Evolutionary conservation across 2,888 invertebrate genomes (phyloP).

Genomic region (Bombyx huttoni): DNA sequence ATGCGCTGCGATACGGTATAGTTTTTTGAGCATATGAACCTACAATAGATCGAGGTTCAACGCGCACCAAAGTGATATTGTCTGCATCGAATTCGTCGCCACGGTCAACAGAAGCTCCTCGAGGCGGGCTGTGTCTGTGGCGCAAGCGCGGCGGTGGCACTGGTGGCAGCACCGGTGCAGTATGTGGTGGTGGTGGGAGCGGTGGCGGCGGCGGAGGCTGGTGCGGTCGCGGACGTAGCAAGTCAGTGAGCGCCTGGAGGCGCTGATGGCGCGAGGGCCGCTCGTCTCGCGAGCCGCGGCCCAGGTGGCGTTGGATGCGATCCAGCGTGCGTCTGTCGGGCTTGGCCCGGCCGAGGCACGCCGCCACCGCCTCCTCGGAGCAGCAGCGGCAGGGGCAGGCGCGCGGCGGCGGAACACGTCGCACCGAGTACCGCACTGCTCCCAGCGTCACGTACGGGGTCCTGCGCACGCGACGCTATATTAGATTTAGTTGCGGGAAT

Average conservation of each 20-base stretch:
- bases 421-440: slow-evolving; percentile 79
- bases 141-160: slow-evolving; percentile 68
- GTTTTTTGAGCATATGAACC: slow-evolving; percentile 76
- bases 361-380: slow-evolving; percentile 70
- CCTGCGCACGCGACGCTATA: slow-evolving; percentile 48
- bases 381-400: slow-evolving; percentile 70
- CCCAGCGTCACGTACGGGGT: slow-evolving; percentile 77
- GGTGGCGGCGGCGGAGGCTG: slow-evolving; percentile 45
- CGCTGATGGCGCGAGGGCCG: slow-evolving; percentile 75
- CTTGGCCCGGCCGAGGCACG: slow-evolving; percentile 65
- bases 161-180: slow-evolving; percentile 71
- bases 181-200: slow-evolving; percentile 52
- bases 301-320: slow-evolving; percentile 85
- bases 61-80: slow-evolving; percentile 66
- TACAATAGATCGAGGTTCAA: slow-evolving; percentile 73
- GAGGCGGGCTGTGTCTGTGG: slow-evolving; percentile 64
- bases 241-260: slow-evolving; percentile 86
- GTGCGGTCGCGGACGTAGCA: slow-evolving; percentile 75
- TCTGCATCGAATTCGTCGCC: slow-evolving; percentile 60
- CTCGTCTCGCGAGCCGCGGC: slow-evolving; percentile 66
- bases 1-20: slow-evolving; percentile 86
- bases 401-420: slow-evolving; percentile 75
- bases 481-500: slow-evolving; percentile 26
- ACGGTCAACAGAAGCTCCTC: slow-evolving; percentile 60
- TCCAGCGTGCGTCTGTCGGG: slow-evolving; percentile 81